Evolutionary conservation across 2,888 invertebrate genomes (phyloP).

Genomic region (Cosmorhoe ocellata): DNA sequence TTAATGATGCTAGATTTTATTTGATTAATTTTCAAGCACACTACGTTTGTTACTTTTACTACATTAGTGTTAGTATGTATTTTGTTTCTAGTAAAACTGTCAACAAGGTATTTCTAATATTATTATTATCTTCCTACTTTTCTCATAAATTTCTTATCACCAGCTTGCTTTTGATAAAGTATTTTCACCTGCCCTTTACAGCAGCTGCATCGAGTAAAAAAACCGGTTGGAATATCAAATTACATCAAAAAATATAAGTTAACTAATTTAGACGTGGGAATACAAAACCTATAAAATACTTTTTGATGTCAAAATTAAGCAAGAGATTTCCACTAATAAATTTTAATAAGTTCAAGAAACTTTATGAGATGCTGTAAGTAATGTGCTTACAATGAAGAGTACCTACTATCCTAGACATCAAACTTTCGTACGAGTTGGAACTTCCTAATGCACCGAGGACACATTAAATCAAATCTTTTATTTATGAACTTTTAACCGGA

Average conservation of each 20-base stretch:
- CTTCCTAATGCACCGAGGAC: constrained; percentile 46
- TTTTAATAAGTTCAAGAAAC: constrained; percentile 1
- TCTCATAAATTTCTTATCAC: constrained; percentile 30
- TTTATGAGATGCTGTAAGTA: constrained; percentile 9
- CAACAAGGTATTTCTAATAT: constrained; percentile 7
- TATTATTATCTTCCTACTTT: constrained; percentile 23
- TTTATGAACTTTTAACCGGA: constrained; percentile 64
- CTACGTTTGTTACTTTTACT: too few species aligned
- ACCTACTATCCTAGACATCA: constrained; percentile 10
- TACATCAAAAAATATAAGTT: constrained; percentile 28
- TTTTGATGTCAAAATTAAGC: constrained; percentile 19
- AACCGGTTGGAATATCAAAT: constrained; percentile 35
- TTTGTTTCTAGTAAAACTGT: constrained; percentile 8
- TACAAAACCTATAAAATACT: constrained; percentile 35
- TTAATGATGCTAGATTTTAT: constrained; percentile 2
- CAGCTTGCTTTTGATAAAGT: constrained; percentile 37
- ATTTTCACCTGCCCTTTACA: constrained; percentile 43
- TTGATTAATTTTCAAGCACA: neutral
- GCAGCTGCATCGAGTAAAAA: constrained; percentile 41
- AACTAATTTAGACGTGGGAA: too few species aligned
- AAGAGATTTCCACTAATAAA: neutral
- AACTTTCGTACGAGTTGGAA: constrained; percentile 34
- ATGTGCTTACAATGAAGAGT: constrained; percentile 14
- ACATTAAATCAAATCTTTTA: constrained; percentile 65
- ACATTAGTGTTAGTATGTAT: neutral